These are phyloP conservation scores for Pachyramphus minor DNA, from an alignment of 2,113 vertebrate species.

Conservation along the genomic window DNA sequence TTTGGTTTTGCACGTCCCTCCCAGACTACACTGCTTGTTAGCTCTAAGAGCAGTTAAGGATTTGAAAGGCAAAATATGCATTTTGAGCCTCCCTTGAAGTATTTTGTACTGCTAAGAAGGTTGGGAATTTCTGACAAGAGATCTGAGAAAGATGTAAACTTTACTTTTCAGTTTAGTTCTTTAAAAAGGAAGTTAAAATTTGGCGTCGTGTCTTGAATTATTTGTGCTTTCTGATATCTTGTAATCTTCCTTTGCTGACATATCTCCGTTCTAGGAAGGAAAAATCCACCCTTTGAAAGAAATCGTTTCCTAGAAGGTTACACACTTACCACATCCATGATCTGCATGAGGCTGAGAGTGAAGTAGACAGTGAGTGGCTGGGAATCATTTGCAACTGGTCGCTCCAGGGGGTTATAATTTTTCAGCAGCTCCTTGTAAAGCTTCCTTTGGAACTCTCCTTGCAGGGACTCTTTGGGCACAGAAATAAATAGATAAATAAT, in stretches of 20 bases:
- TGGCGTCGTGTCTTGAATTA: background rate
- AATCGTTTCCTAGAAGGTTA: background rate
- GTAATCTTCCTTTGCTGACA: background rate
- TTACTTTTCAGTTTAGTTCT: background rate
- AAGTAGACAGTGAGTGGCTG: slow-evolving; percentile 86
- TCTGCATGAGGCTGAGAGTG: slow-evolving; percentile 89
- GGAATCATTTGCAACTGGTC: slow-evolving; percentile 90
- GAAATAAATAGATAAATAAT: background rate
- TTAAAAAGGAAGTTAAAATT: background rate
- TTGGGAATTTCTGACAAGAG: background rate
- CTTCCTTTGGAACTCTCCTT: slow-evolving; percentile 87
- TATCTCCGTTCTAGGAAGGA: background rate
- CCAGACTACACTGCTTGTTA: background rate
- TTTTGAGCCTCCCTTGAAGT: background rate
- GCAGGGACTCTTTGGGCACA: slow-evolving; percentile 79
- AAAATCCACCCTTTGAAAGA: background rate
- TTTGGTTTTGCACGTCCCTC: background rate
- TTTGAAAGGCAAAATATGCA: background rate
- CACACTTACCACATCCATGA: slow-evolving; percentile 92
- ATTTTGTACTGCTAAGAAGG: background rate
- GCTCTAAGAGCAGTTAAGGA: background rate
- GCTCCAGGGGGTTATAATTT: slow-evolving; percentile 84
- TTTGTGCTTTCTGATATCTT: background rate
- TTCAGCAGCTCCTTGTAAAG: slow-evolving; percentile 83
- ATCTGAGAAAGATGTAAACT: background rate